A percentile compares a stretch with the other conserved stretches of the same genome.
These are phyloP conservation scores for Phenacoccus solenopsis DNA, from an alignment of 1,140 invertebrate genomes.

Conservation along the genomic window DNA sequence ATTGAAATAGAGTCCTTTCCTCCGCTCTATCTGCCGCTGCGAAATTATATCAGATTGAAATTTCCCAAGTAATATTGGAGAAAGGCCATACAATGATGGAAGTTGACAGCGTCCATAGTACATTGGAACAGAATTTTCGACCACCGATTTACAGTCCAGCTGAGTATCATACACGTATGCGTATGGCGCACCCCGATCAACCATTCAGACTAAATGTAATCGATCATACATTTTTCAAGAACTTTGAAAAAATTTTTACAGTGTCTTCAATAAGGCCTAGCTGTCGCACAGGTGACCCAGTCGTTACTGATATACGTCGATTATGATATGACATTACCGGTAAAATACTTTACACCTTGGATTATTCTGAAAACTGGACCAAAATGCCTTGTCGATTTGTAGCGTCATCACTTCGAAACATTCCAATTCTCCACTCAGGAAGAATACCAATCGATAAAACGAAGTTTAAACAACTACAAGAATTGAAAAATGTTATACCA, in stretches of 20 bases:
- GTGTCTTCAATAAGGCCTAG: background rate
- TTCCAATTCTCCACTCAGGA: background rate
- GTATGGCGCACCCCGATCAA: slow-evolving; percentile 15
- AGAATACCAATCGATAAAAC: background rate
- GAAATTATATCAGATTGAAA: slow-evolving; percentile 12
- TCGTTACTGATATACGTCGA: background rate
- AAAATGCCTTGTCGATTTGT: background rate
- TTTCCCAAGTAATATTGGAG: slow-evolving; percentile 22
- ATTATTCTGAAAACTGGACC: background rate
- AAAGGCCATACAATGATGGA: slow-evolving; percentile 33
- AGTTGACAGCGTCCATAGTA: slow-evolving; percentile 26
- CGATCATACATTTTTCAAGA: slow-evolving; percentile 20
- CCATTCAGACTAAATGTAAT: slow-evolving; percentile 21
- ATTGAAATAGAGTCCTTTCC: slow-evolving; percentile 26
- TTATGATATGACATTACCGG: background rate
- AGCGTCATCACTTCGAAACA: background rate
- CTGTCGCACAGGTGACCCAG: background rate
- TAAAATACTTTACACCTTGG: background rate
- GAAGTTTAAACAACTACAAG: background rate
- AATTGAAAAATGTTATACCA: background rate
- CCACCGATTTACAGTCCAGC: slow-evolving; percentile 21
- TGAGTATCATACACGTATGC: slow-evolving; percentile 22
- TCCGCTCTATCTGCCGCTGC: slow-evolving; percentile 36
- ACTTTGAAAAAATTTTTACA: slow-evolving; percentile 19
- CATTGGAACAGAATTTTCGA: slow-evolving; percentile 21